These are phyloP conservation scores for Congeria kusceri DNA, from an alignment of 2,888 invertebrate genomes.

Conservation along the genomic window DNA sequence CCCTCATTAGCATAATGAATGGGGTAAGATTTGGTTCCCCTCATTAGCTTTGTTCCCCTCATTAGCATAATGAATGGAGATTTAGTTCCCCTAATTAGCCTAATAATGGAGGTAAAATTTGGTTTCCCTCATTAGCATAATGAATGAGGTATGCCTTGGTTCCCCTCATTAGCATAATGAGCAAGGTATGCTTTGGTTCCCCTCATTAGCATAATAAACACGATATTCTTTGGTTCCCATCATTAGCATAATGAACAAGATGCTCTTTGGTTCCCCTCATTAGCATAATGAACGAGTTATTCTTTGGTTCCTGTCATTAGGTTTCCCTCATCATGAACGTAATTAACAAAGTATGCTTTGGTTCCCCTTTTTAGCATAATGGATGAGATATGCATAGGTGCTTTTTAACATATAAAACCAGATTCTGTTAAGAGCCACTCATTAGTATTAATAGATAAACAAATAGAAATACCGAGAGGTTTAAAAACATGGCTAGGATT, in stretches of 20 bases:
- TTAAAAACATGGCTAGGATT: no score
- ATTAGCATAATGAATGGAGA: no score
- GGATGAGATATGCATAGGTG: background rate
- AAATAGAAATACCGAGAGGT: no score
- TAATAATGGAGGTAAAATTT: background rate
- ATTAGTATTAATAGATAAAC: no score
- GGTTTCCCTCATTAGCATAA: slow-evolving; percentile 84
- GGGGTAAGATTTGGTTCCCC: no score
- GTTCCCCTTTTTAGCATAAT: background rate
- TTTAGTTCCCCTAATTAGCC: no score
- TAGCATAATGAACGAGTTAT: background rate
- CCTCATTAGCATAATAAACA: background rate
- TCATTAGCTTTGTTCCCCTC: no score
- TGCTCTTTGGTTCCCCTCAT: background rate
- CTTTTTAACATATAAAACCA: no score
- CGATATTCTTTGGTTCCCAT: background rate
- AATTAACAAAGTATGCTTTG: background rate
- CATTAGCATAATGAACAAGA: background rate
- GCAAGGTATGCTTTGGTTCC: no score
- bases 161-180: background rate
- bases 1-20: no score
- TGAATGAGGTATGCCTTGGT: slow-evolving; percentile 81
- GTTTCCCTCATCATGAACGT: background rate
- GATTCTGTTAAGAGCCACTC: no score
- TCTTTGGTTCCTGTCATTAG: background rate